Base-by-base conservation (phyloP, 1,140 invertebrate genomes). In the Chelonus insularis region DNA sequence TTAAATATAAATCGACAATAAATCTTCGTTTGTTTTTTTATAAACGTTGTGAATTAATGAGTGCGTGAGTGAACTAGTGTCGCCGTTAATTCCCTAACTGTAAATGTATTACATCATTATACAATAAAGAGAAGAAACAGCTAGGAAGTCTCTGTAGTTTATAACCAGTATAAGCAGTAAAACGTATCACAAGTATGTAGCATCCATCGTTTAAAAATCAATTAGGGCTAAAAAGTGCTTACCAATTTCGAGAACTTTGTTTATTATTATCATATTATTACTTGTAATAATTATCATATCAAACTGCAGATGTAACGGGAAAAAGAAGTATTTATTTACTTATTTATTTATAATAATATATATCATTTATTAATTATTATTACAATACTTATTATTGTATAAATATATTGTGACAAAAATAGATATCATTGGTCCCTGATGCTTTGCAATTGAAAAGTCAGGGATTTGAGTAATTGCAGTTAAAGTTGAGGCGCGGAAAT, bases 51-150 rank as follows among this genome's bases (percentile, higher is more conserved):
- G 75, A 78, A 70, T 77, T 68, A 64, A 71, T 68, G 74, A 81
- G 80, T 82, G 80, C 80, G 72, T 80, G 76, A 80, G 78, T 82
- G 78, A 82, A 82, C 80, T 82, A 82, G 80, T 82, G 78, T 78
- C 68, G 75, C 73, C 72, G 71, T 4, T 25, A 9, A 41, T 14
- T 20, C 4, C 18, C 23, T 8, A 11, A 12, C 16, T 8, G 12
- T 14, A 21, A 12, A 45, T 32, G 21, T 51, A 51, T 51, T 43
- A 54, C 50, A 54, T 25, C 29, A 64, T 71, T 43, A 43, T 12
- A 12, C 5, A 39, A 39, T 39, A 12, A 39, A 60, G 69, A 69
- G 66, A 68, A 58, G 65, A 50, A 59, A 59, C 70, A 67, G 69
- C 72, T 81, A 80, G 80, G 79, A 82, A 82, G 80, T 82, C 81